Percentiles rank a stretch among this genome's conserved stretches.
Evolutionary conservation across 2,113 vertebrate genomes (phyloP).

Genomic region (Gorilla gorilla): DNA sequence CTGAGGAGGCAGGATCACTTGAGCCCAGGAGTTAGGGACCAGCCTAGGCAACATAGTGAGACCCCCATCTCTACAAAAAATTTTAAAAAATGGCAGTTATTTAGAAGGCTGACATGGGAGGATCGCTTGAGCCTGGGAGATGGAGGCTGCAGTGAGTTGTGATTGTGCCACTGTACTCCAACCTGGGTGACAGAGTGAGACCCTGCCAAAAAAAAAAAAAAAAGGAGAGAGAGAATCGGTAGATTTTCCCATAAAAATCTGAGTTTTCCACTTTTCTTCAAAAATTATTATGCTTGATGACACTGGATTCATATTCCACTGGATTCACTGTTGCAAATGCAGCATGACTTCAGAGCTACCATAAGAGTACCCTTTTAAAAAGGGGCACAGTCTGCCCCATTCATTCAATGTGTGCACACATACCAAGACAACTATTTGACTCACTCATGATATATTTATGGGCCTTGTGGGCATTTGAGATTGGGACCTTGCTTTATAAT

Average conservation of each 20-base stretch:
- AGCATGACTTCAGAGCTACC: not conserved
- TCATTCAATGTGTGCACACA: not conserved
- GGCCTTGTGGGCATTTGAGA: not conserved
- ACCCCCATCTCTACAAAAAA: too few species aligned
- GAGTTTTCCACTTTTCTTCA: conserved; percentile 13
- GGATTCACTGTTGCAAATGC: not conserved
- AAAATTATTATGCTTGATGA: conserved; percentile 5
- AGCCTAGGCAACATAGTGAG: too few species aligned
- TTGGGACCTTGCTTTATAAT: not conserved
- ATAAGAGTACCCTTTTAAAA: not conserved
- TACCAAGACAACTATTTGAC: not conserved
- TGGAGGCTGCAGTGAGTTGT: too few species aligned
- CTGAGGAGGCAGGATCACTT: too few species aligned
- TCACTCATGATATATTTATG: not conserved
- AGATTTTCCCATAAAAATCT: conserved; percentile 7
- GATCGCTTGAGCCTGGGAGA: too few species aligned
- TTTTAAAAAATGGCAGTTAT: too few species aligned
- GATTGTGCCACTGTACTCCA: too few species aligned
- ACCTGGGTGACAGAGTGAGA: too few species aligned
- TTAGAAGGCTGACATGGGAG: too few species aligned
- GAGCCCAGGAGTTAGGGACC: too few species aligned
- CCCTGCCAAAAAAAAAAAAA: too few species aligned
- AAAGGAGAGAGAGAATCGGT: not conserved
- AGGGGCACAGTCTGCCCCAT: not conserved
- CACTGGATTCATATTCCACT: not conserved